Conservation (phyloP, 2,113 vertebrate genomes). For the Eira barbara region DNA sequence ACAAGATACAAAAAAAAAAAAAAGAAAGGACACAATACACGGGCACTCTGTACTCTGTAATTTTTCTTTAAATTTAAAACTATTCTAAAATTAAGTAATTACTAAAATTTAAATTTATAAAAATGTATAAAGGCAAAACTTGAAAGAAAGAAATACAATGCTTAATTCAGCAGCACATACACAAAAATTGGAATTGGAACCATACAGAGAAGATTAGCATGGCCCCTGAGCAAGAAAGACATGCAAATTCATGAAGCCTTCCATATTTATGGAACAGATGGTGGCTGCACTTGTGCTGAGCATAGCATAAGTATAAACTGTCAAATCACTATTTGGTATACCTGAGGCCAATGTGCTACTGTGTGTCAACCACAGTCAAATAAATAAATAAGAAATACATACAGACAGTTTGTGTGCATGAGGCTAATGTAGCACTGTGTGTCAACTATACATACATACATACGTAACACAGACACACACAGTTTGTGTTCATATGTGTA, state of each 20-base stretch:
- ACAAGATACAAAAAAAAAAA: too few relatives aligned
- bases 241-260: neutral
- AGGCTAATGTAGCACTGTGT: neutral
- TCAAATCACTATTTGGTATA: neutral
- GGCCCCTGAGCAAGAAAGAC: neutral
- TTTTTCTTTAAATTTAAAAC: neutral
- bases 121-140: neutral
- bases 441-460: neutral
- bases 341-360: neutral
- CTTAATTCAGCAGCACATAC: neutral
- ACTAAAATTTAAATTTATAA: neutral
- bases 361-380: neutral
- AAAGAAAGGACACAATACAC: neutral
- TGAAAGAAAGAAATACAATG: neutral
- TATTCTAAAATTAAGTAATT: constrained; percentile 24
- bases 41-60: neutral
- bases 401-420: neutral
- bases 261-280: neutral
- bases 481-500: neutral
- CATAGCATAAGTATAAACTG: neutral
- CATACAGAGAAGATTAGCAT: neutral
- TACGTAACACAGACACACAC: neutral
- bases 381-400: neutral
- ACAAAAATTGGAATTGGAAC: neutral
- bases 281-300: neutral